Evolutionary conservation across 2,888 invertebrate species (phyloP).

Genomic region (Pachliopta kotzebuea): DNA sequence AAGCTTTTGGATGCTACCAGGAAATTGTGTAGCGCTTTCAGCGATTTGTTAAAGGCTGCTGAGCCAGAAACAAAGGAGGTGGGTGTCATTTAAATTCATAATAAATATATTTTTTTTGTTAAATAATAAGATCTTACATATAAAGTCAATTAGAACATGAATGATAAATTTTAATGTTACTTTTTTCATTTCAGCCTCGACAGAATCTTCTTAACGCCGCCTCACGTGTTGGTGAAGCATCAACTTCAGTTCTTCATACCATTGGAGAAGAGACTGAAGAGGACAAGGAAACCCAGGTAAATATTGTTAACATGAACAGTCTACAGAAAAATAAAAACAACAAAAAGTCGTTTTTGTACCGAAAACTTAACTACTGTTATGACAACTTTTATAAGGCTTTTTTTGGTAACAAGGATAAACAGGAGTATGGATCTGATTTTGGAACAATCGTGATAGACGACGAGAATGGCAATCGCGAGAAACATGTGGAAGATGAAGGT

Average conservation of each 20-base stretch:
- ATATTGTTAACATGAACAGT: constrained; percentile 31
- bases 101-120: neutral
- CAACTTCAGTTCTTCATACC: constrained; percentile 94
- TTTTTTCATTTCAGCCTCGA: constrained; percentile 83
- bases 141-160: neutral
- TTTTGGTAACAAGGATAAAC: constrained; percentile 53
- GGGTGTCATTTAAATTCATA: constrained; percentile 3
- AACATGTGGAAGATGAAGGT: constrained; percentile 55
- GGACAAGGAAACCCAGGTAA: constrained; percentile 88
- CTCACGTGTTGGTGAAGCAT: constrained; percentile 97
- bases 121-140: neutral
- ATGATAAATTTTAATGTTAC: neutral
- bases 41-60: constrained; percentile 95
- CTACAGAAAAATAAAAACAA: constrained; percentile 30
- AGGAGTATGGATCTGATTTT: constrained; percentile 56
- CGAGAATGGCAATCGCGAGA: constrained; percentile 37
- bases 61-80: constrained; percentile 96
- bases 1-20: constrained; percentile 95
- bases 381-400: constrained; percentile 74
- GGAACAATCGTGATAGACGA: constrained; percentile 35
- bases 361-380: constrained; percentile 73
- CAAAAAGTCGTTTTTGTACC: constrained; percentile 66
- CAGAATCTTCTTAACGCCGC: constrained; percentile 97
- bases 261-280: constrained; percentile 95
- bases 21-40: constrained; percentile 95